Evolutionary conservation across 2,888 invertebrate genomes (phyloP).

Genomic region (Apantesis nais): DNA sequence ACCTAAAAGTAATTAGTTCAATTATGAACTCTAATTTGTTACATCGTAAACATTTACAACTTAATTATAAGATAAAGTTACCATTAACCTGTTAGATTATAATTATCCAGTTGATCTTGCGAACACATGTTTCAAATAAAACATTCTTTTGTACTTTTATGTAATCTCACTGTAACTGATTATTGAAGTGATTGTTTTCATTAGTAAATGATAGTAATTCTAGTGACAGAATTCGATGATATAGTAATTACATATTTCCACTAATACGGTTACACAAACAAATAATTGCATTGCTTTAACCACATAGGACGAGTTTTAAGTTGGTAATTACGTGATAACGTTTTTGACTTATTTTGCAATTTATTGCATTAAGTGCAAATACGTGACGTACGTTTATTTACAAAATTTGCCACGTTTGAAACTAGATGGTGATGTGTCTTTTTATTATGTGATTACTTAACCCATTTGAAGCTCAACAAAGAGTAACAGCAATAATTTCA

Average conservation of each 20-base stretch:
- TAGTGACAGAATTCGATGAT: not conserved
- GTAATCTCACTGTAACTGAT: not conserved
- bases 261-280: not conserved
- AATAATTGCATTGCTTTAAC: slow-evolving; percentile 1
- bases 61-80: slow-evolving; percentile 23
- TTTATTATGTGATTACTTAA: too few relatives aligned
- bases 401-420: too few relatives aligned
- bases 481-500: too few relatives aligned
- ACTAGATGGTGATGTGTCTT: too few relatives aligned
- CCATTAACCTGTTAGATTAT: slow-evolving; percentile 27
- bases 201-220: not conserved
- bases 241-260: not conserved
- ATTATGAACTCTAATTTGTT: slow-evolving; percentile 19
- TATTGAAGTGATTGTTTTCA: slow-evolving; percentile 9
- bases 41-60: slow-evolving; percentile 31
- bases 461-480: too few relatives aligned
- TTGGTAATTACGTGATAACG: not conserved
- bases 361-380: not conserved
- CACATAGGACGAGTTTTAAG: not conserved
- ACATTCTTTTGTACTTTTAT: slow-evolving; percentile 1
- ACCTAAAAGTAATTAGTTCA: not conserved
- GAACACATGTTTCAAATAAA: slow-evolving; percentile 3
- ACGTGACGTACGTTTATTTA: too few relatives aligned
- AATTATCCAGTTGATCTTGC: slow-evolving; percentile 26
- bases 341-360: not conserved